Percentiles rank a stretch among this genome's conserved stretches.
phyloP scores from a whole-genome alignment of 2,797 vertebrate genomes.

The Australoheros facetus region DNA sequence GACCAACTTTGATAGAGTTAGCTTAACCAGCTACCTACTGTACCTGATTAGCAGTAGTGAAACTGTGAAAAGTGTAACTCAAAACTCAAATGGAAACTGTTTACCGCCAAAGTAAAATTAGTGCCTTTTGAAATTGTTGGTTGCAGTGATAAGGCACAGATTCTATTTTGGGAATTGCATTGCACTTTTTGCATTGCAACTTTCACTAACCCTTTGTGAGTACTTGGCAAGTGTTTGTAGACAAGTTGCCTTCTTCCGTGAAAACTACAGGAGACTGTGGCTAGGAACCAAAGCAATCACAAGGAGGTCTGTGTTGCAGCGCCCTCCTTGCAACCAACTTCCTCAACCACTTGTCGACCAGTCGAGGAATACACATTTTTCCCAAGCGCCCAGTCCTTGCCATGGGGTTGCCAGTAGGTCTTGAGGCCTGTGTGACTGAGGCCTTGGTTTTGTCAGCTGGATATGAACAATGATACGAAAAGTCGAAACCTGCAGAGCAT shows the following conservation, averaged over 20 bases:
- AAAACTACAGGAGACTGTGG: not conserved
- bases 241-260: not conserved
- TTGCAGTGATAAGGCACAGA: not conserved
- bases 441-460: too few species aligned
- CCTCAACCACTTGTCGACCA: too few species aligned
- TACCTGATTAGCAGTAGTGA: not conserved
- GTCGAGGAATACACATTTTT: not conserved
- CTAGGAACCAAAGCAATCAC: not conserved
- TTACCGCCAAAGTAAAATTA: not conserved
- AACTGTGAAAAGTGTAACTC: not conserved
- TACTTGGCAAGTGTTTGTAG: not conserved
- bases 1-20: not conserved
- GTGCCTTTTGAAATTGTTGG: not conserved
- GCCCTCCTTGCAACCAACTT: not conserved
- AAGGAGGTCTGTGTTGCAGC: not conserved
- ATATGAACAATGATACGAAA: not conserved
- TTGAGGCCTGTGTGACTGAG: too few species aligned
- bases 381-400: not conserved
- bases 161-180: not conserved
- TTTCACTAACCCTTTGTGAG: rapidly evolving
- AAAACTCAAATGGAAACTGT: not conserved
- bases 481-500: not conserved
- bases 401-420: not conserved
- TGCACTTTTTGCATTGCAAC: not conserved
- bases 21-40: not conserved